phyloP scores from a whole-genome alignment of 2,113 vertebrate species.

The Athene cunicularia region DNA sequence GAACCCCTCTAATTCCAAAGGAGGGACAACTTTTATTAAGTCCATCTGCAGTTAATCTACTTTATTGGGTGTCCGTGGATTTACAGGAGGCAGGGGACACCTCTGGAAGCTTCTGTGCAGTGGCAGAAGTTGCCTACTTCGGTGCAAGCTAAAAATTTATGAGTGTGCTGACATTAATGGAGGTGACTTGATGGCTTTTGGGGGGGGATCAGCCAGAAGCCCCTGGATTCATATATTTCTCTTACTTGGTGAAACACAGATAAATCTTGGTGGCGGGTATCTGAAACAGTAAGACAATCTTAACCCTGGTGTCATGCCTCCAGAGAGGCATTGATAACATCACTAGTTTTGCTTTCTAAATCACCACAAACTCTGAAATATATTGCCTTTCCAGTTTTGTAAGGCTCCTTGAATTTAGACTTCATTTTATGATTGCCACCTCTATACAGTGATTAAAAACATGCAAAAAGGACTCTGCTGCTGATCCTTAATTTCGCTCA shows the following conservation, averaged over 20 bases:
- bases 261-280: constrained; percentile 67
- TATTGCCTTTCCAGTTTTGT: background rate
- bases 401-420: background rate
- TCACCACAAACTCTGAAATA: background rate
- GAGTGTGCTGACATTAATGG: constrained; percentile 70
- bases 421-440: background rate
- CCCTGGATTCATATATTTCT: constrained; percentile 58
- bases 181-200: constrained; percentile 36
- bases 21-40: background rate
- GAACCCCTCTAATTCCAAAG: constrained; percentile 26
- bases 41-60: constrained; percentile 64
- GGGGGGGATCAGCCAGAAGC: constrained; percentile 39
- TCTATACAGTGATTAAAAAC: background rate
- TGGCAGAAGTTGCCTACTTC: constrained; percentile 53
- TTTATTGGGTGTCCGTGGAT: constrained; percentile 75
- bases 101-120: constrained; percentile 74
- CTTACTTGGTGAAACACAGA: constrained; percentile 68
- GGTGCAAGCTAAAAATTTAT: constrained; percentile 56
- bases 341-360: constrained; percentile 42
- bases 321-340: constrained; percentile 4
- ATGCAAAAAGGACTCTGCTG: background rate
- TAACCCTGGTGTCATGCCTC: constrained; percentile 27
- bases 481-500: background rate
- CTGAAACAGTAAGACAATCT: constrained; percentile 11
- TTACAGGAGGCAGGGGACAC: constrained; percentile 75